Evolutionary conservation across 2,797 vertebrate species (phyloP).

Genomic region (Rhynchotus rufescens): DNA sequence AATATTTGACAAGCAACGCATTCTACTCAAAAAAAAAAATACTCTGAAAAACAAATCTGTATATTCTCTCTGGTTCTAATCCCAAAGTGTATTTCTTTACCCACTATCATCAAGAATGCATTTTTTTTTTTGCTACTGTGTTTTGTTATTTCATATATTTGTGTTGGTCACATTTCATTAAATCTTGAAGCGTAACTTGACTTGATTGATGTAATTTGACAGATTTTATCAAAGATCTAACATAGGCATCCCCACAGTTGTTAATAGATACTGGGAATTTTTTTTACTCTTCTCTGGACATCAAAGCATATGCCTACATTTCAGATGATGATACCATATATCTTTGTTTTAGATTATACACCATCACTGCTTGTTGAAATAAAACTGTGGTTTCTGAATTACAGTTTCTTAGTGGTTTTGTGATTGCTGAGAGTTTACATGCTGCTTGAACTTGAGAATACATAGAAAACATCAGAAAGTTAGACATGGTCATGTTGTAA

Average conservation of each 20-base stretch:
- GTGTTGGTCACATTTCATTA: slow-evolving; percentile 43
- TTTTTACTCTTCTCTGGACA: not conserved
- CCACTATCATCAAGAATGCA: not conserved
- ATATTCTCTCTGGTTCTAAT: not conserved
- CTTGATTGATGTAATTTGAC: slow-evolving; percentile 49
- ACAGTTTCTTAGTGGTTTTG: not conserved
- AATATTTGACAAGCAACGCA: not conserved
- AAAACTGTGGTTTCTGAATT: not conserved
- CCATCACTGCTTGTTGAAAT: not conserved
- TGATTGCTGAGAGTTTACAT: not conserved
- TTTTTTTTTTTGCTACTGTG: not conserved
- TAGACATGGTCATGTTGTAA: no score
- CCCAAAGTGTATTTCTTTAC: not conserved
- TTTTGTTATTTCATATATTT: slow-evolving; percentile 46
- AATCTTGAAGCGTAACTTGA: slow-evolving; percentile 39
- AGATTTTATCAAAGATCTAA: slow-evolving; percentile 6
- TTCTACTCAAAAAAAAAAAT: not conserved
- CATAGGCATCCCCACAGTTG: not conserved
- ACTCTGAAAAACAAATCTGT: not conserved
- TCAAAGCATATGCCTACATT: not conserved
- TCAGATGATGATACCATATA: not conserved
- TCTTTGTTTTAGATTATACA: not conserved
- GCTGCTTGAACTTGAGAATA: no score
- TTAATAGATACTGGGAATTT: not conserved
- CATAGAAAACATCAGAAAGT: no score